Evolutionary conservation across 2,797 vertebrate species (phyloP), one percentile per base, ranked within the genome.

Genomic region (Ateles fusciceps): DNA sequence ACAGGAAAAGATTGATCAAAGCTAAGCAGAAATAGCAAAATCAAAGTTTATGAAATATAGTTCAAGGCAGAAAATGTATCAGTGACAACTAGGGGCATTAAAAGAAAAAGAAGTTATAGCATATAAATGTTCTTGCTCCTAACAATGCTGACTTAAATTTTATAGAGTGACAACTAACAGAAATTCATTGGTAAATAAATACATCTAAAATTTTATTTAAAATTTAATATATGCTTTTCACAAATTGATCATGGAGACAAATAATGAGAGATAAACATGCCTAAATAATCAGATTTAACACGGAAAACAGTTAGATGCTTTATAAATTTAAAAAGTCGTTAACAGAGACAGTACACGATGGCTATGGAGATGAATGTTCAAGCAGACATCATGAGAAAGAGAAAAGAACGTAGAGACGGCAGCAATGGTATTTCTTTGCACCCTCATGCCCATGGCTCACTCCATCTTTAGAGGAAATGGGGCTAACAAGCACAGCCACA

Each of bases 391-490:
- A n/a, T 1, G 7, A 10, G 21, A 55, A 55, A 89, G 26, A 17
- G 12, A 39, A n/a, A 61, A 17, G 19, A 5, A 3, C 7, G 10
- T 0, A 22, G 21, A 12, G 11, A 11, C 1, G 28, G 44, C 10
- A 0, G 26, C 33, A 48, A 14, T 26, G 4, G 17, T 42, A 39
- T 36, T 52, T 39, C 19, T 7, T 21, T 30, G 22, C 2, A 36
- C 4, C 4, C 21, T 46, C 22, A 12, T 3, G 17, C 64, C 26
- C 46, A 26, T 0, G 5, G 30, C 1, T 1, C 19, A 8, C 4
- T 76, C 33, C 9, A 61, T 59, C 22, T 61, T 19, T 17, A 26
- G 74, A 36, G 1, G 39, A 28, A 15, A 0, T 55, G 28, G 17
- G 22, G 64, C 28, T 15, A 36, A 15, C 44, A 44, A 36, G 39